Evolutionary conservation across 2,113 vertebrate species (phyloP).

Genomic region (Eurypyga helias): DNA sequence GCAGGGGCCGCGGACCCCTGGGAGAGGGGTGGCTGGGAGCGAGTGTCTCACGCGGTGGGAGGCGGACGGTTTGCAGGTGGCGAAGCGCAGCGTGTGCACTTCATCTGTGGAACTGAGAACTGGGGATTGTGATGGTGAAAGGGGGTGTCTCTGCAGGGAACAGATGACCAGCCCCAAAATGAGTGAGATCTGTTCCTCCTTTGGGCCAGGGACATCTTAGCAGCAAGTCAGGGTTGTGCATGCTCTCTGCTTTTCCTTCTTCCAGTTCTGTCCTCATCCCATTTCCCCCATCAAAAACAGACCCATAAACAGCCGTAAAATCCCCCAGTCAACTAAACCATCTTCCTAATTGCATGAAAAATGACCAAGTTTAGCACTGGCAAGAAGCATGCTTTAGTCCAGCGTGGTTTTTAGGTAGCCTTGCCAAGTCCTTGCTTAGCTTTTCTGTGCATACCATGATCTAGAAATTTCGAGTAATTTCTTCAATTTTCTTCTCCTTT

Average conservation of each 20-base stretch:
- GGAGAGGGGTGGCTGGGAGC: rapidly evolving
- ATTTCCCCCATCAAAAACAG: neutral
- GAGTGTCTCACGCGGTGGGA: rapidly evolving
- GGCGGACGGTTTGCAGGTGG: neutral
- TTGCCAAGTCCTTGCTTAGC: neutral
- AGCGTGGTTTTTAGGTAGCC: neutral
- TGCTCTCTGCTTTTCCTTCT: neutral
- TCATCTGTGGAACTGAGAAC: neutral
- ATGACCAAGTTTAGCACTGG: neutral
- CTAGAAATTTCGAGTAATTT: neutral
- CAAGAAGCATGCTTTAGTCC: neutral
- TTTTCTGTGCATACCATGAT: neutral
- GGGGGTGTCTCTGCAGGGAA: neutral
- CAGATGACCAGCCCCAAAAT: neutral
- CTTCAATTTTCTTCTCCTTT: neutral
- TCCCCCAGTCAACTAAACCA: rapidly evolving
- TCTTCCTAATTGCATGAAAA: neutral
- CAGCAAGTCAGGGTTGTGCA: neutral
- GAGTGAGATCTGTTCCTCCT: neutral
- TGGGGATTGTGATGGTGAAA: neutral
- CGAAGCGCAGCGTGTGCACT: rapidly evolving
- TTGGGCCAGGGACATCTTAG: neutral
- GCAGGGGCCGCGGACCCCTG: neutral
- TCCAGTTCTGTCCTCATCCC: neutral
- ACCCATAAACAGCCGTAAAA: neutral